Percentiles rank a stretch among this genome's conserved stretches.
phyloP scores from a whole-genome alignment of 2,888 invertebrate genomes.

The Eupithecia exiguata region DNA sequence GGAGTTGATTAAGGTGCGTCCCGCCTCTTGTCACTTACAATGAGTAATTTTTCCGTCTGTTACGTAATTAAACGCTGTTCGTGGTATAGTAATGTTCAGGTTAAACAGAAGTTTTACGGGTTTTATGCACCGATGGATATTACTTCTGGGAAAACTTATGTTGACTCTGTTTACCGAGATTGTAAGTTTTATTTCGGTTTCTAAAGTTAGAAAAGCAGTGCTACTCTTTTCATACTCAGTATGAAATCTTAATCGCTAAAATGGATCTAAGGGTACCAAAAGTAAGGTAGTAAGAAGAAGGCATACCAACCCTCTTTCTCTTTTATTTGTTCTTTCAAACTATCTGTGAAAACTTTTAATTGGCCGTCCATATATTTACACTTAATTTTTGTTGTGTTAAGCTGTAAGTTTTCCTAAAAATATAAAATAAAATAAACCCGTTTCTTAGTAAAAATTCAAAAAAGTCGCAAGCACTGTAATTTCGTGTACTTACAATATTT shows the following conservation, averaged over 20 bases:
- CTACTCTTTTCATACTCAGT: not conserved
- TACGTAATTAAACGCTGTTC: constrained; percentile 10
- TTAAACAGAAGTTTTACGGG: not conserved
- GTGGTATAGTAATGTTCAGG: not conserved
- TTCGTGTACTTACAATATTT: no score
- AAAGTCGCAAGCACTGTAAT: no score
- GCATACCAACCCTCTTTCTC: no score
- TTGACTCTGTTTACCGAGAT: not conserved
- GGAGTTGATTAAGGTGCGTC: constrained; percentile 67
- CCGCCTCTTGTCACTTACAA: constrained; percentile 66
- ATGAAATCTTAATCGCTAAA: not conserved
- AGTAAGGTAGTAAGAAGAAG: no score
- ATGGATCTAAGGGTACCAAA: not conserved
- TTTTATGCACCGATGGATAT: not conserved
- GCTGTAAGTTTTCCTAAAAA: no score
- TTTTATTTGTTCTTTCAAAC: no score
- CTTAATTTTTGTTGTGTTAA: no score
- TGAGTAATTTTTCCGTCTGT: constrained; percentile 55
- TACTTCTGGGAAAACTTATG: not conserved
- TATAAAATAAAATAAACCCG: no score
- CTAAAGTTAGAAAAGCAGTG: not conserved
- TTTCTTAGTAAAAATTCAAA: no score
- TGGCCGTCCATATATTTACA: no score
- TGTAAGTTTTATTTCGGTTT: not conserved
- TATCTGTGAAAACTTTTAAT: no score